A percentile compares a stretch with the other conserved stretches of the same genome.
Evolutionary conservation across 2,113 vertebrate species (phyloP).

Genomic region (Narcine bancroftii): DNA sequence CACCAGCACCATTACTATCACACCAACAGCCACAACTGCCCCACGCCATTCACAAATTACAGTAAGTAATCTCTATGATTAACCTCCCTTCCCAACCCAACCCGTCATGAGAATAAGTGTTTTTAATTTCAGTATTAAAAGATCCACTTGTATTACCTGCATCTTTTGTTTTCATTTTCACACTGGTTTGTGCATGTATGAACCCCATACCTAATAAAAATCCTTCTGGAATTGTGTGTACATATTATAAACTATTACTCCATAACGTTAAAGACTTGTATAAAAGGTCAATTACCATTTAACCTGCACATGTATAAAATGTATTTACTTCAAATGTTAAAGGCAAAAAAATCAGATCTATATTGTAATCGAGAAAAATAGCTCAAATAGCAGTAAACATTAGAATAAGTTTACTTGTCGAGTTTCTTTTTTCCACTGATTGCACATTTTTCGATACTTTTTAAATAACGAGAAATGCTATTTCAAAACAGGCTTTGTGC

Average conservation of each 20-base stretch:
- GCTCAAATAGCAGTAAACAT: slow-evolving; percentile 23
- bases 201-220: slow-evolving; percentile 53
- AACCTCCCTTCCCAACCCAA: slow-evolving; percentile 51
- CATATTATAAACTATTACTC: slow-evolving; percentile 78
- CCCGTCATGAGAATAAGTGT: slow-evolving; percentile 39
- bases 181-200: slow-evolving; percentile 70
- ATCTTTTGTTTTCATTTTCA: slow-evolving; percentile 53
- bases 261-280: slow-evolving; percentile 68
- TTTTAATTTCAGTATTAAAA: slow-evolving; percentile 13
- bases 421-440: neutral
- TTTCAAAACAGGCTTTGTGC: neutral
- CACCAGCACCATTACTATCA: slow-evolving; percentile 96
- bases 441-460: neutral
- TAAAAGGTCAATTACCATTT: slow-evolving; percentile 56
- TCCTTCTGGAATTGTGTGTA: slow-evolving; percentile 58
- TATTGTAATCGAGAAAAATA: slow-evolving; percentile 24
- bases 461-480: neutral
- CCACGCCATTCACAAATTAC: slow-evolving; percentile 91
- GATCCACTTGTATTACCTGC: slow-evolving; percentile 35
- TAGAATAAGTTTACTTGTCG: slow-evolving; percentile 26
- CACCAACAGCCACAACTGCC: slow-evolving; percentile 80
- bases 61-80: slow-evolving; percentile 96
- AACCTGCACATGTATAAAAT: slow-evolving; percentile 75
- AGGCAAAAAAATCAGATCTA: slow-evolving; percentile 17
- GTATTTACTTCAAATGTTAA: slow-evolving; percentile 33